Percentiles rank a stretch among this genome's conserved stretches.
Evolutionary conservation across 2,888 invertebrate species (phyloP).

Genomic region (Lacanobia oleracea): DNA sequence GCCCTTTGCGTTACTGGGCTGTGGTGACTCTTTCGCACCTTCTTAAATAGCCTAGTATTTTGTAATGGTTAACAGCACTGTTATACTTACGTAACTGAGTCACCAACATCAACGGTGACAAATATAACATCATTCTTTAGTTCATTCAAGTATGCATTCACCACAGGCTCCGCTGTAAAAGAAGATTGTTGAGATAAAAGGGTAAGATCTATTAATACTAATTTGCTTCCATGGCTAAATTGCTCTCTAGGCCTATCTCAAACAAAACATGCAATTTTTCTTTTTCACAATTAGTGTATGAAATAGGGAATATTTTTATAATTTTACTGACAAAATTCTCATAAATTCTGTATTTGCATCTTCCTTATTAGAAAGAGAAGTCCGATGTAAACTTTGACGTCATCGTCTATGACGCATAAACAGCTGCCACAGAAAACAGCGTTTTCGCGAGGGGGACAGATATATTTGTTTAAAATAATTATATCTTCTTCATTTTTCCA

Average conservation of each 20-base stretch:
- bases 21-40: too few species aligned
- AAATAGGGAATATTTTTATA: too few species aligned
- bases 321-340: too few species aligned
- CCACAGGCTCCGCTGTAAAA: conserved; percentile 94
- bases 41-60: not conserved
- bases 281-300: not conserved
- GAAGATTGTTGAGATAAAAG: conserved; percentile 1
- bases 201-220: not conserved
- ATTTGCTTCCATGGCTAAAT: not conserved
- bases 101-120: conserved; percentile 95
- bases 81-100: conserved; percentile 92
- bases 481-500: too few species aligned
- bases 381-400: too few species aligned
- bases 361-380: too few species aligned
- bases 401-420: too few species aligned
- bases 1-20: too few species aligned
- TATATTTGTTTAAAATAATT: too few species aligned
- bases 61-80: not conserved
- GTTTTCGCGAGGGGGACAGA: too few species aligned
- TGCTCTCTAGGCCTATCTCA: not conserved
- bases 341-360: too few species aligned
- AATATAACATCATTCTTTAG: conserved; percentile 92
- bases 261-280: not conserved
- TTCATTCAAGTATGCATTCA: conserved; percentile 92
- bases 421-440: too few species aligned